Evolutionary conservation across 2,888 invertebrate genomes (phyloP), one percentile per base, ranked within the genome.

Genomic region (Cephus pulcher): DNA sequence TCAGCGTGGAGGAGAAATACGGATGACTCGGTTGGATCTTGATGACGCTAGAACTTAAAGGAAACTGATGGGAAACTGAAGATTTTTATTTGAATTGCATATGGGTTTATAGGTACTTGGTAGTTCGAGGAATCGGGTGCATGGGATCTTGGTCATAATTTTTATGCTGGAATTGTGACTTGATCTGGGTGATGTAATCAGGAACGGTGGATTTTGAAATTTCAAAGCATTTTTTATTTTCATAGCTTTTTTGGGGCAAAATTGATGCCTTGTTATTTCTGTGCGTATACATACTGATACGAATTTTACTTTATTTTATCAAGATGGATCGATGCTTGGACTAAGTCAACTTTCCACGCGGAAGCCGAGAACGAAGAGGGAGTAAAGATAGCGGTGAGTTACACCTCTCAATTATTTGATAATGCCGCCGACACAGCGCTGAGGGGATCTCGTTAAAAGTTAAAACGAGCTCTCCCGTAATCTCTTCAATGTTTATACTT

Each of bases 321-420:
- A 23, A 56, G 23, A 40, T 40, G 1, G 56, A 56, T 56, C 23
- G 56, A 56, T 23, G 23, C 6, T 9, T 23, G 23, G 56, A 23
- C 56, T 23, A 23, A 23, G 56, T 56, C 23, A 56, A 56, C 23
- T 56, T 56, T 23, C 56, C 23, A 23, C 56, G 56, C 56, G 56
- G 56, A 56, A 56, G 56, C 56, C 23, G 23, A 23, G 23, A 56
- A 23, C 40, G 40, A 56, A 56, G 56, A 56, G 23, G 40, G 56
- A 56, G 56, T 23, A 9, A 23, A 89, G 90, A 88, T 88, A 89
- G 88, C 88, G 89, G 84, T 90, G 90, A 91, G 89, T 91, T 91
- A 91, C 90, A 90, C 88, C 90, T 90, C 91, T 91, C 91, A 91
- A 91, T 91, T 91, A 91, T 91, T 91, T 91, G 91, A 91, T 91